Evolutionary conservation across 2,888 invertebrate species (phyloP).

Genomic region (Marronus borbonicus): DNA sequence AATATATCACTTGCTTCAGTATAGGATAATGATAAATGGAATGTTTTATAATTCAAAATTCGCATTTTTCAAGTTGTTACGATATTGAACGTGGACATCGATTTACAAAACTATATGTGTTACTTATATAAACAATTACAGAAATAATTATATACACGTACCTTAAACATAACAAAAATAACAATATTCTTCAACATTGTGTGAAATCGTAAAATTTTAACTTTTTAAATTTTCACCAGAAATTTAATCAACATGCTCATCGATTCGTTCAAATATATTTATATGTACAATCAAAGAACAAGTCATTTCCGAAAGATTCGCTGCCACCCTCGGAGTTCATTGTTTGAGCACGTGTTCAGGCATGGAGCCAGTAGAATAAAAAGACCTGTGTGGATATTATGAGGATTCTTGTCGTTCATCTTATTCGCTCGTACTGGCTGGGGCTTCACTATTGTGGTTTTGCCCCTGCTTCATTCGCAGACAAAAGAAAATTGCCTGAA

Average conservation of each 20-base stretch:
- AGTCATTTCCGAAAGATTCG: conserved; percentile 24
- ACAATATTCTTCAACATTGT: no score
- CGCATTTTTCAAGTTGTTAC: no score
- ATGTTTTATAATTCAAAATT: no score
- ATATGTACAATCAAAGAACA: not conserved
- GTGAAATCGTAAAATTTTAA: not conserved
- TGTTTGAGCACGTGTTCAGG: conserved; percentile 22
- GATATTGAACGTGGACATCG: no score
- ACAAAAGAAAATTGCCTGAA: conserved; percentile 20
- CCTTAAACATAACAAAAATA: no score
- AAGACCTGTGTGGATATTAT: conserved; percentile 11
- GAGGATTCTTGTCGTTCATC: conserved; percentile 40
- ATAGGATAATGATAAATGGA: no score
- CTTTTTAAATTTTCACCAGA: not conserved
- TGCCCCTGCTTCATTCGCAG: conserved; percentile 2
- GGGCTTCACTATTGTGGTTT: conserved; percentile 20
- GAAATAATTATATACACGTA: no score
- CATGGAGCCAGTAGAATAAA: conserved; percentile 1
- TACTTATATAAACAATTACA: no score
- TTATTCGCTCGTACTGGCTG: conserved; percentile 4
- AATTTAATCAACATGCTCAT: not conserved
- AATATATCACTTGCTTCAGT: no score
- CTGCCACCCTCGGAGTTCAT: conserved; percentile 6
- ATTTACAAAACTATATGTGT: no score
- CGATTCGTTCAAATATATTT: conserved; percentile 1